Conservation (phyloP, 2,888 invertebrate genomes). For the Callosobruchus maculatus region DNA sequence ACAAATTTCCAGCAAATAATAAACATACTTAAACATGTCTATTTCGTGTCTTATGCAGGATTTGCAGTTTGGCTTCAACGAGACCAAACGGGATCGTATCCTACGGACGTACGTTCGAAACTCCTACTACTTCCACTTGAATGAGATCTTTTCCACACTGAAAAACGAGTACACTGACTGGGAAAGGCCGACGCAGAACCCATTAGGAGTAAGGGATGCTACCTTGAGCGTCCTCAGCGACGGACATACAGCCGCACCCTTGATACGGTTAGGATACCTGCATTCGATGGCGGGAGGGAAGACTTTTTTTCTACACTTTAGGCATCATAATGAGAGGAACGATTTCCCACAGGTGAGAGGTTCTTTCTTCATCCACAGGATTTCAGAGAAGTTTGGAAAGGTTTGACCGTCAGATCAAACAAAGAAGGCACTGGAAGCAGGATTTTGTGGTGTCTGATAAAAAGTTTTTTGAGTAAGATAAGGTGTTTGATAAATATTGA, state of each 20-base stretch:
- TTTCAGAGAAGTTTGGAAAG: too few relatives aligned
- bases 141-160: conserved; percentile 91
- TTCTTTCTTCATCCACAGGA: too few relatives aligned
- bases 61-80: conserved; percentile 88
- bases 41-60: conserved; percentile 44
- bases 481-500: too few relatives aligned
- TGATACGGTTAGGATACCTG: conserved; percentile 74
- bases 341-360: conserved; percentile 65
- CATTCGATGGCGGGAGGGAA: conserved; percentile 76
- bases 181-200: conserved; percentile 84
- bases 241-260: conserved; percentile 85
- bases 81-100: conserved; percentile 80
- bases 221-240: conserved; percentile 86
- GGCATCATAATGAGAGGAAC: conserved; percentile 73
- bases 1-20: too few relatives aligned
- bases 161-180: conserved; percentile 95
- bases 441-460: too few relatives aligned
- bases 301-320: conserved; percentile 85
- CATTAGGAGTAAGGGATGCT: conserved; percentile 80
- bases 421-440: too few relatives aligned
- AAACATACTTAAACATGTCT: not conserved
- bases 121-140: conserved; percentile 90
- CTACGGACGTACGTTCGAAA: conserved; percentile 90
- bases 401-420: too few relatives aligned
- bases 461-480: too few relatives aligned